A percentile compares a stretch with the other conserved stretches of the same genome.
phyloP scores from a whole-genome alignment of 2,113 vertebrate genomes.

The Mungos mungo region DNA sequence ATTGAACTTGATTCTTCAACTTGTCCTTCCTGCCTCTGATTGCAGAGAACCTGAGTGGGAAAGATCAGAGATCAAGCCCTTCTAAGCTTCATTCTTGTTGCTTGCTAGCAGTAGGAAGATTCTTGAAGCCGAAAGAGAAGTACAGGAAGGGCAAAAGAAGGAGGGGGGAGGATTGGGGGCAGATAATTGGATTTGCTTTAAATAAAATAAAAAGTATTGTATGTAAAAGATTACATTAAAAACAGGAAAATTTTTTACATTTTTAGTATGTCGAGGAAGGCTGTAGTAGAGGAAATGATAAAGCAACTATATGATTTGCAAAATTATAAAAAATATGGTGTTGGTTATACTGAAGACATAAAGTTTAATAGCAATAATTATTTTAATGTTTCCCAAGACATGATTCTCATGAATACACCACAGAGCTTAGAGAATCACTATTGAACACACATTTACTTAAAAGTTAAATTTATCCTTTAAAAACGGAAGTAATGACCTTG shows the following conservation, averaged over 20 bases:
- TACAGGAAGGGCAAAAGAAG: not conserved
- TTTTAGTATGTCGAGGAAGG: not conserved
- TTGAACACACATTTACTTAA: constrained; percentile 40
- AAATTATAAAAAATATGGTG: not conserved
- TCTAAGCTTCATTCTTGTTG: not conserved
- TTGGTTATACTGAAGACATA: not conserved
- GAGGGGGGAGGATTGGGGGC: accelerated
- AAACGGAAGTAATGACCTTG: constrained; percentile 33
- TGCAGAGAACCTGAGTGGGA: not conserved
- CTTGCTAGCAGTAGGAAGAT: not conserved
- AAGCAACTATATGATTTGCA: not conserved
- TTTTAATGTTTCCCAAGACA: constrained; percentile 41
- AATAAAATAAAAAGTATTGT: not conserved
- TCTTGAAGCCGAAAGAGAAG: not conserved
- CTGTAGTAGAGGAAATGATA: not conserved
- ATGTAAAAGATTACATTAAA: not conserved
- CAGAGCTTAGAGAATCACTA: not conserved
- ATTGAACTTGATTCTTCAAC: not conserved
- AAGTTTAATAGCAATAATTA: constrained; percentile 21
- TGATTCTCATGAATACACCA: not conserved
- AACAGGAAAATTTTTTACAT: not conserved
- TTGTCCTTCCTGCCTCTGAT: not conserved
- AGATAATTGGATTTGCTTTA: not conserved
- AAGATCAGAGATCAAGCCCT: not conserved
- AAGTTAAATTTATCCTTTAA: constrained; percentile 50